Evolutionary conservation across 1,140 invertebrate species (phyloP), one percentile per base, ranked within the genome.

Genomic region (Belonocnema kinseyi): DNA sequence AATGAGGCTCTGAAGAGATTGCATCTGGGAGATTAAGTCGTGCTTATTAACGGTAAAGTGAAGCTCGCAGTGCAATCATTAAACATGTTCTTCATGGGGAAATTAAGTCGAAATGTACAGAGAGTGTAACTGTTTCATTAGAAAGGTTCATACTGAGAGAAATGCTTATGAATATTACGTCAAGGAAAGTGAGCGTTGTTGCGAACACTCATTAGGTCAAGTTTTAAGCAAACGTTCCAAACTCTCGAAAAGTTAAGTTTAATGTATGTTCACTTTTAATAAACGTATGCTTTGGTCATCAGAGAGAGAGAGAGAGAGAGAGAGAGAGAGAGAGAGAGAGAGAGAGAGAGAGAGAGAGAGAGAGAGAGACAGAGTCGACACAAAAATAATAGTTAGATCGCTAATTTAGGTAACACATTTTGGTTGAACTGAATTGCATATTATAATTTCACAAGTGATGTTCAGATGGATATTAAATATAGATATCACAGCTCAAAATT

Each of bases 81-180:
- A 66, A 66, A 40, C 61, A 33, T 33, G 26, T 58, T 19, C 26
- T 58, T 58, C 11, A 56, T 26, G 56, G 19, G 40, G 40, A 6
- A 46, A 46, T 46, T 46, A 46, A 46, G 56, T 58, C 12, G 56
- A 33, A 58, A 17, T 58, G 10, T 66, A 33, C 26, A 33, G 26
- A 33, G 61, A 40, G 40, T 40, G 40, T 66, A 66, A 66, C 26
- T 66, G 61, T 40, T 66, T 40, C 61, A 66, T 40, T 66, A 66
- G 40, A 7, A 46, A 66, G 4, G 61, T 66, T 66, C 33, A n/a
- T 8, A 66, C 13, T 33, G 7, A 66, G 26, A 12, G 7, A 40
- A 66, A 66, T 33, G 26, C 61, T 14, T 46, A 16, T 16, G 61
- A 66, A 66, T 66, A 66, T 40, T 66, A 66, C 26, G 26, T 6